phyloP scores from a whole-genome alignment of 2,888 invertebrate genomes.

The Apamea monoglypha region DNA sequence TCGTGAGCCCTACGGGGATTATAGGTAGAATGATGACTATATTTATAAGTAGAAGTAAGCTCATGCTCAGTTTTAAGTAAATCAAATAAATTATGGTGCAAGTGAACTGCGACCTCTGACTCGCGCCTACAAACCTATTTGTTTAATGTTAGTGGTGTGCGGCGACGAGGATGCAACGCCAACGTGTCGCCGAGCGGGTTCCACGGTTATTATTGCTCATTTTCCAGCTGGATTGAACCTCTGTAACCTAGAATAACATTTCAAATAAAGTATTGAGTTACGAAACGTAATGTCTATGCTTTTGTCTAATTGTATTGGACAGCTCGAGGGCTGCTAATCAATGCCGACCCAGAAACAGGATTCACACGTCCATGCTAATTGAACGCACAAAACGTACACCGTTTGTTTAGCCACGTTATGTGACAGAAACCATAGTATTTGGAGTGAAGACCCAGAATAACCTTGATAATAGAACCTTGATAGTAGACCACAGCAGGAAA shows the following conservation, averaged over 20 bases:
- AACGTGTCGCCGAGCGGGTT: conserved; percentile 54
- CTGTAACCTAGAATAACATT: conserved; percentile 55
- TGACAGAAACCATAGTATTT: conserved; percentile 14
- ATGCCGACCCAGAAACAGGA: conserved; percentile 61
- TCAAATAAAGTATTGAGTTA: conserved; percentile 40
- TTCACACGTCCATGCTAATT: conserved; percentile 54
- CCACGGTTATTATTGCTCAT: conserved; percentile 59
- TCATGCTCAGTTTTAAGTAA: conserved; percentile 50
- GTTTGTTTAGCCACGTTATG: conserved; percentile 17
- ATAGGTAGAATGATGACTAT: conserved; percentile 14
- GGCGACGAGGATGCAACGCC: conserved; percentile 55
- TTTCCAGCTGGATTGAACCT: conserved; percentile 54
- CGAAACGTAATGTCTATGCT: conserved; percentile 31
- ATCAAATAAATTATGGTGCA: conserved; percentile 56
- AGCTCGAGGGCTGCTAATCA: conserved; percentile 55
- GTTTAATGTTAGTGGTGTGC: conserved; percentile 61
- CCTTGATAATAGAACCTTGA: background rate
- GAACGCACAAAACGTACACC: conserved; percentile 11
- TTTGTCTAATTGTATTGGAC: conserved; percentile 44
- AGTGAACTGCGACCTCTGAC: conserved; percentile 62
- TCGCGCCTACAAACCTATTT: conserved; percentile 57
- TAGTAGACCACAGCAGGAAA: background rate
- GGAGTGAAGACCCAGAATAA: conserved; percentile 9
- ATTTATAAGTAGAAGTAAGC: conserved; percentile 24
- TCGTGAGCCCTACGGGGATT: conserved; percentile 12